Conservation (phyloP, 2,888 invertebrate species). For the Dione vanillae region DNA sequence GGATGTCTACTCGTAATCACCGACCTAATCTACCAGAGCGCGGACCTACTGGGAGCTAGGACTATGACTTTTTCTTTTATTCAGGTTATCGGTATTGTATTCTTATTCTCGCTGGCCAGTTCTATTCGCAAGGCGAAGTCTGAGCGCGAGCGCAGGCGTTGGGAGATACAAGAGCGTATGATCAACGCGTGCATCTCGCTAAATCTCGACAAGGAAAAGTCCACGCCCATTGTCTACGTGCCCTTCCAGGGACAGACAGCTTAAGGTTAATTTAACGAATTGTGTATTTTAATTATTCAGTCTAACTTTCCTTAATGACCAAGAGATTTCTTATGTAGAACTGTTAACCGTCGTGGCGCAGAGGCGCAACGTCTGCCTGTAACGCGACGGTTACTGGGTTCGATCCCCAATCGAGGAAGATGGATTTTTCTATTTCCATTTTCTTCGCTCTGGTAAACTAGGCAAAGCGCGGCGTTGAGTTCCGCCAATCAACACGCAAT, state of each 20-base stretch:
- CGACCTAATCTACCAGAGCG: slow-evolving; percentile 87
- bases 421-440: too few relatives aligned
- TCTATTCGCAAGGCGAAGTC: slow-evolving; percentile 92
- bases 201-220: slow-evolving; percentile 70
- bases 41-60: slow-evolving; percentile 89
- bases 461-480: too few relatives aligned
- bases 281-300: too few relatives aligned
- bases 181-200: slow-evolving; percentile 79
- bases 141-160: slow-evolving; percentile 87
- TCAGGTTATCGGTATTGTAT: slow-evolving; percentile 94
- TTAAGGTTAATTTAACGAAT: too few relatives aligned
- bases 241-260: slow-evolving; percentile 79
- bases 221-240: slow-evolving; percentile 74
- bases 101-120: slow-evolving; percentile 94
- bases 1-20: slow-evolving; percentile 87
- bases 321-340: too few relatives aligned
- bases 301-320: too few relatives aligned
- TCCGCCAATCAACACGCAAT: too few relatives aligned
- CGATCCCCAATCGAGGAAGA: too few relatives aligned
- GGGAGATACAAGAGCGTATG: slow-evolving; percentile 87
- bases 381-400: too few relatives aligned
- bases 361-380: too few relatives aligned
- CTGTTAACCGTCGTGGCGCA: too few relatives aligned
- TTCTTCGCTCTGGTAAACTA: too few relatives aligned
- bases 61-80: slow-evolving; percentile 92